Conservation (phyloP, 2,888 invertebrate species). For the Caenorhabditis sp. region DNA sequence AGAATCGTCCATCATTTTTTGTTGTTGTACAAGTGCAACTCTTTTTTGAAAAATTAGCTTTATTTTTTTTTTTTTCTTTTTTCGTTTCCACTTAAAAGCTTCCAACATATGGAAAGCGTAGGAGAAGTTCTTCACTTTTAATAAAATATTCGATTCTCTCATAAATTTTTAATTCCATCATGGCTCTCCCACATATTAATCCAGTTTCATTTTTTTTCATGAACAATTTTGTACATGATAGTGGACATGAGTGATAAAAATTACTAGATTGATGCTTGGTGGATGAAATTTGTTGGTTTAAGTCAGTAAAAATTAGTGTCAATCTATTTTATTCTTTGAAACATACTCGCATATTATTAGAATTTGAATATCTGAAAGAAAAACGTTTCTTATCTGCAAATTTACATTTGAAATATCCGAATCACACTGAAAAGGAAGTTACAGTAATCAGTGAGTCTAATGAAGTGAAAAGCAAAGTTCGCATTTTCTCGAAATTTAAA, state of each 20-base stretch:
- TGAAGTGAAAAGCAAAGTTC: too few relatives aligned
- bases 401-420: too few relatives aligned
- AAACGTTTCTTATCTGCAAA: too few relatives aligned
- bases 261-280: background rate
- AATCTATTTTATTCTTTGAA: background rate
- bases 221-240: background rate
- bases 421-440: too few relatives aligned
- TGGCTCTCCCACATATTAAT: background rate
- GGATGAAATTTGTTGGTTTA: constrained; percentile 1
- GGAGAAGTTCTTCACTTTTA: background rate
- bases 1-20: background rate
- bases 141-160: background rate
- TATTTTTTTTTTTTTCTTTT: background rate
- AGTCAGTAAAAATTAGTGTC: background rate
- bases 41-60: background rate
- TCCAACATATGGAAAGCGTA: background rate
- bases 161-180: background rate
- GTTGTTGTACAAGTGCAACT: background rate
- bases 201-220: background rate
- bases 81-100: background rate
- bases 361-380: too few relatives aligned
- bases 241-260: background rate
- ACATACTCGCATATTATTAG: background rate
- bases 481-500: background rate
- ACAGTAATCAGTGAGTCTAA: background rate